Conservation (phyloP, 2,888 invertebrate genomes). For the Leptinotarsa haldemani region DNA sequence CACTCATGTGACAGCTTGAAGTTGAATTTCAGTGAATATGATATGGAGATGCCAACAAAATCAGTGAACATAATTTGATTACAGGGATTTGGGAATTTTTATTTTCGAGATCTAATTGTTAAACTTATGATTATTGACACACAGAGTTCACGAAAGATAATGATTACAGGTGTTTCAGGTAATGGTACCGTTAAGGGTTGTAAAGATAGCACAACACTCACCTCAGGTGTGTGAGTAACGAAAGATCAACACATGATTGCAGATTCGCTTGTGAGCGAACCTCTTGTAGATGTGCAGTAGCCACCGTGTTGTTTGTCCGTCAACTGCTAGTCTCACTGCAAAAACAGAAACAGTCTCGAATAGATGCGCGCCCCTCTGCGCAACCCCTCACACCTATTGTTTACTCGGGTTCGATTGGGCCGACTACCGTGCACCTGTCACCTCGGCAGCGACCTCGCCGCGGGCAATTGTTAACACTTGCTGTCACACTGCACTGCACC, state of each 20-base stretch:
- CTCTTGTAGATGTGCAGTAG: slow-evolving; percentile 65
- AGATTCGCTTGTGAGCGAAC: slow-evolving; percentile 65
- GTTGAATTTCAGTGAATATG: no score
- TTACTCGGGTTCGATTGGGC: slow-evolving; percentile 54
- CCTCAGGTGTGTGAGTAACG: slow-evolving; percentile 62
- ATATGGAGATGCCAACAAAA: no score
- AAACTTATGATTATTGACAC: no score
- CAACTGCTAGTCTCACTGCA: slow-evolving; percentile 61
- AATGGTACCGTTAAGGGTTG: background rate
- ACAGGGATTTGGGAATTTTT: no score
- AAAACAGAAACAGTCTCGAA: slow-evolving; percentile 54
- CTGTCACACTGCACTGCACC: slow-evolving; percentile 49
- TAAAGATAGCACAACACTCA: slow-evolving; percentile 54
- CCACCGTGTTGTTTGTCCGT: slow-evolving; percentile 62
- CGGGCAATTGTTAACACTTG: slow-evolving; percentile 50
- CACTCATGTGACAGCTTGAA: no score
- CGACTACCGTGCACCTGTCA: slow-evolving; percentile 51
- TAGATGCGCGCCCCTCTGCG: slow-evolving; percentile 58
- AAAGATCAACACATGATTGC: slow-evolving; percentile 64
- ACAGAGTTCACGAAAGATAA: no score
- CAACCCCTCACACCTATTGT: slow-evolving; percentile 62
- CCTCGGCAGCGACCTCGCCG: slow-evolving; percentile 48
- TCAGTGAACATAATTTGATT: no score
- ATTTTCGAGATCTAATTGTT: no score
- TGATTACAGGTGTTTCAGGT: background rate